Evolutionary conservation across 2,888 invertebrate genomes (phyloP).

Genomic region (Helleia helle): DNA sequence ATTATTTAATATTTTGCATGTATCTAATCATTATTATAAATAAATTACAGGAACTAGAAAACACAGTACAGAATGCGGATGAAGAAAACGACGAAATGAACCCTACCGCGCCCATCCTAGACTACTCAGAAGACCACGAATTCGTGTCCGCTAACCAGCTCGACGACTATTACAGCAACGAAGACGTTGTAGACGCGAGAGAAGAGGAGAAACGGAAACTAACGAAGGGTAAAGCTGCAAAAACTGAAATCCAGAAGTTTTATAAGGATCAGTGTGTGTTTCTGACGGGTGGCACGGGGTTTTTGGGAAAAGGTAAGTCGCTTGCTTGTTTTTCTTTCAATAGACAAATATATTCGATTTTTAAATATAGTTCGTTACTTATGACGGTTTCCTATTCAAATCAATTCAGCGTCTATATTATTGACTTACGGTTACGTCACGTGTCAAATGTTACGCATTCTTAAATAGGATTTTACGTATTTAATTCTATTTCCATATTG

Average conservation of each 20-base stretch:
- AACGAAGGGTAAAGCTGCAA: slow-evolving; percentile 56
- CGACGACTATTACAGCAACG: slow-evolving; percentile 62
- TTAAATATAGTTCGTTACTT: too few species aligned
- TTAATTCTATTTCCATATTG: too few species aligned
- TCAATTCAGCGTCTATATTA: too few species aligned
- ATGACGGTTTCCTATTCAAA: too few species aligned
- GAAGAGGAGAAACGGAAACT: slow-evolving; percentile 58
- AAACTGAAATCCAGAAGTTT: slow-evolving; percentile 52
- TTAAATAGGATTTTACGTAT: too few species aligned
- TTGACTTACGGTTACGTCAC: too few species aligned
- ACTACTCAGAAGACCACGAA: slow-evolving; percentile 69
- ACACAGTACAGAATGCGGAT: slow-evolving; percentile 42
- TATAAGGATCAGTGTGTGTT: slow-evolving; percentile 61
- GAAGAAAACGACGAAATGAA: slow-evolving; percentile 56
- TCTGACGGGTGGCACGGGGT: slow-evolving; percentile 64
- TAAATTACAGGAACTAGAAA: slow-evolving; percentile 51
- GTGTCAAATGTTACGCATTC: too few species aligned
- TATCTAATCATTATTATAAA: neutral
- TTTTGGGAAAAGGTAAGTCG: slow-evolving; percentile 63
- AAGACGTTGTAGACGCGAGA: slow-evolving; percentile 54
- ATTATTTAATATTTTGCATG: too few species aligned
- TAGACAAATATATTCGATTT: too few species aligned
- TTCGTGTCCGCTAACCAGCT: slow-evolving; percentile 65
- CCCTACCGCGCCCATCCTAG: slow-evolving; percentile 51
- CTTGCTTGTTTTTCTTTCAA: slow-evolving; percentile 1